These are phyloP conservation scores for Lepus oiostolus DNA, from an alignment of 2,797 vertebrate genomes.

Conservation along the genomic window DNA sequence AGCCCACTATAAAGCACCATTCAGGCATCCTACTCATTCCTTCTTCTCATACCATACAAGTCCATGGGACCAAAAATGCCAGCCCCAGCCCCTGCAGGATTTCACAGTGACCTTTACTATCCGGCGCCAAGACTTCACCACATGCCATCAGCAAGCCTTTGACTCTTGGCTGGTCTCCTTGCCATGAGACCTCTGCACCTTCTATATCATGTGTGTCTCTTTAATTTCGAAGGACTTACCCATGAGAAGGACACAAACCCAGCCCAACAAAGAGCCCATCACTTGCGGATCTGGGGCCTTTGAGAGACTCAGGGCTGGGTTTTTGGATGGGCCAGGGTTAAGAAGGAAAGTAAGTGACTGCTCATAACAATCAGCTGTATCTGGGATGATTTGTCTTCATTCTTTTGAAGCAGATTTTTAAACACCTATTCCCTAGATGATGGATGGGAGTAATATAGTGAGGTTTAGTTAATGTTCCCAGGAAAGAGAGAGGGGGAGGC, in stretches of 20 bases:
- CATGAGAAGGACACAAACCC: accelerated
- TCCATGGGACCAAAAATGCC: not conserved
- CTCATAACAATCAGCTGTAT: accelerated
- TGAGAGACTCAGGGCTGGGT: no score
- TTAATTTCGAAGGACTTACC: not conserved
- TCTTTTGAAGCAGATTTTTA: not conserved
- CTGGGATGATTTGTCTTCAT: not conserved
- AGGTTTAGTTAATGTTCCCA: not conserved
- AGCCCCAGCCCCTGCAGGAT: not conserved
- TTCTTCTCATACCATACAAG: not conserved
- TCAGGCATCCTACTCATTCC: not conserved
- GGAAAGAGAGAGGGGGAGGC: not conserved
- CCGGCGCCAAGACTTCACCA: accelerated
- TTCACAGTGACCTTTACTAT: not conserved
- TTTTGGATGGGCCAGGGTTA: no score
- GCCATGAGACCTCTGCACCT: not conserved
- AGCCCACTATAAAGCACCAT: not conserved
- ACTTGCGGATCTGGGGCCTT: not conserved
- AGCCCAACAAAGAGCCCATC: not conserved
- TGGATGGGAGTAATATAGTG: not conserved
- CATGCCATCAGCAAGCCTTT: not conserved
- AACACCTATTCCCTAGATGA: not conserved
- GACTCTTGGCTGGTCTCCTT: not conserved
- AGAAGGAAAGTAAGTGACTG: not conserved
- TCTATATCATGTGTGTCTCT: not conserved